A percentile compares a stretch with the other conserved stretches of the same genome.
Conservation (phyloP, 2,797 vertebrate genomes). For the Thalassophryne amazonica region DNA sequence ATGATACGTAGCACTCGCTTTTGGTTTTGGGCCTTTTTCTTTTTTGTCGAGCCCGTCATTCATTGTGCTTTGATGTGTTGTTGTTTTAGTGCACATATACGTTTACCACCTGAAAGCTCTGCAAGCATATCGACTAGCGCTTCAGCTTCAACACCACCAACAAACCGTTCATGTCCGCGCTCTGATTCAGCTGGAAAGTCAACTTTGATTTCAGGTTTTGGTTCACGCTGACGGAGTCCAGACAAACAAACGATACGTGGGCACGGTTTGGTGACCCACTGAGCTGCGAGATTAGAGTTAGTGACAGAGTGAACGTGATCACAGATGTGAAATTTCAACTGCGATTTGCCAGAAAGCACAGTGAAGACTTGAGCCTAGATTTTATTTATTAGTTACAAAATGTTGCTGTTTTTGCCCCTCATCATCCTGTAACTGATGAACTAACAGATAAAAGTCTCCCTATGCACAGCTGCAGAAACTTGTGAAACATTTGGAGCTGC, state of each 20-base stretch:
- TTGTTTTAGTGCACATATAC: neutral
- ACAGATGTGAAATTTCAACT: too few relatives aligned
- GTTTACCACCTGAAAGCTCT: neutral
- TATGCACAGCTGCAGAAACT: too few relatives aligned
- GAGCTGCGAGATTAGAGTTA: neutral
- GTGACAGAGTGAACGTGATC: neutral
- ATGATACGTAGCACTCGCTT: slow-evolving; percentile 26
- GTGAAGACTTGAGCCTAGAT: too few relatives aligned
- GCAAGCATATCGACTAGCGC: too few relatives aligned
- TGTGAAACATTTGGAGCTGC: too few relatives aligned
- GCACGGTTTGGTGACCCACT: slow-evolving; percentile 6
- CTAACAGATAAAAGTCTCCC: too few relatives aligned
- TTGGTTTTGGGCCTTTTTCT: neutral
- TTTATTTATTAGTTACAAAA: too few relatives aligned
- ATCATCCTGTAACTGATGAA: too few relatives aligned
- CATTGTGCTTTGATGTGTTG: slow-evolving; percentile 6
- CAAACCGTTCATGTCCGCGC: neutral
- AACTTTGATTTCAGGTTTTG: neutral
- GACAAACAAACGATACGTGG: neutral
- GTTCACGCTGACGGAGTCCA: slow-evolving; percentile 1
- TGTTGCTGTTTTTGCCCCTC: too few relatives aligned
- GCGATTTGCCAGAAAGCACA: too few relatives aligned
- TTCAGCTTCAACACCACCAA: neutral
- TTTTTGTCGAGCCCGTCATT: neutral
- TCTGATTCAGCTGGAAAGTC: neutral